A percentile compares a stretch with the other conserved stretches of the same genome.
Conservation (phyloP, 2,797 vertebrate genomes). For the Leptatherina wallacei region DNA sequence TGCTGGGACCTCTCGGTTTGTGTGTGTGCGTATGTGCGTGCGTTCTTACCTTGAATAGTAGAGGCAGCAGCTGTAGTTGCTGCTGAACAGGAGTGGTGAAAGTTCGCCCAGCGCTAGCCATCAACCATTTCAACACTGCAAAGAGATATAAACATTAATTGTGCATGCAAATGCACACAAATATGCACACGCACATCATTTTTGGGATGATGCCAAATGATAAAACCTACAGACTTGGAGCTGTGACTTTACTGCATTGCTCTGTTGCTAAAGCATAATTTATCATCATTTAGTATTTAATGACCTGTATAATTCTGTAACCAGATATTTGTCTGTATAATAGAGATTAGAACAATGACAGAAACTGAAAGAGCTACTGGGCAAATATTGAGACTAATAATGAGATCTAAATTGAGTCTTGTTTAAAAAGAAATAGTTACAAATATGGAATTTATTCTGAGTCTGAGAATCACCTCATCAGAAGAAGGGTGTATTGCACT, state of each 20-base stretch:
- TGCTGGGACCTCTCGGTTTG: constrained; percentile 54
- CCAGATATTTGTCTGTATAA: constrained; percentile 65
- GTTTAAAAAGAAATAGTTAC: background rate
- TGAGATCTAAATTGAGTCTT: constrained; percentile 40
- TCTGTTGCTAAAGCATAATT: constrained; percentile 59
- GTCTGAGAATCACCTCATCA: background rate
- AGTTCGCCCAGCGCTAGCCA: constrained; percentile 94
- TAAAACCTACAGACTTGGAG: constrained; percentile 51
- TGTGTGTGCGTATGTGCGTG: constrained; percentile 36
- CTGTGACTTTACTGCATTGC: constrained; percentile 57
- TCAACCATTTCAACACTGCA: constrained; percentile 96
- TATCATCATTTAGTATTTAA: constrained; percentile 65
- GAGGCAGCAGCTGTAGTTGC: constrained; percentile 93
- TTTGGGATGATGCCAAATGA: constrained; percentile 40
- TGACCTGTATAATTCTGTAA: constrained; percentile 67
- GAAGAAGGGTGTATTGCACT: background rate
- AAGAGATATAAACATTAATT: constrained; percentile 2
- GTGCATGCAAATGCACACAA: background rate
- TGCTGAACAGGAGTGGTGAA: constrained; percentile 93
- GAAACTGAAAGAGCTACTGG: constrained; percentile 26
- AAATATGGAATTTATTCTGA: background rate
- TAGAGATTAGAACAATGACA: constrained; percentile 34
- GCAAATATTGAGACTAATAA: constrained; percentile 11
- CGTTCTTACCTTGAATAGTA: constrained; percentile 93
- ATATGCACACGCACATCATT: constrained; percentile 24